Evolutionary conservation across 1,140 invertebrate genomes (phyloP).

Genomic region (Oscheius sp.): DNA sequence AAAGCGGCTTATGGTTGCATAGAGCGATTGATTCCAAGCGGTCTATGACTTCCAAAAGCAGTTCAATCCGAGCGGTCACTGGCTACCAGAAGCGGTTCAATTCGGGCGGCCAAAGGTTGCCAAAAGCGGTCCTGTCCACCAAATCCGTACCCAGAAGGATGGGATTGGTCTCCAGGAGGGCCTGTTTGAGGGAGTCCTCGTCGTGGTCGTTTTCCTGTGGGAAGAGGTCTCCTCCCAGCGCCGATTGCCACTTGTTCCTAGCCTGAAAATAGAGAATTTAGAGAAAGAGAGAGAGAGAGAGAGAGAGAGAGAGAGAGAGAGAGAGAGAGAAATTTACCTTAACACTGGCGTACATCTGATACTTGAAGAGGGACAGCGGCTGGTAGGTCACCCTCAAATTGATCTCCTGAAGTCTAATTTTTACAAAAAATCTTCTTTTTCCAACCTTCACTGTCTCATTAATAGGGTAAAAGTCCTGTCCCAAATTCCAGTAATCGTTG

Average conservation of each 20-base stretch:
- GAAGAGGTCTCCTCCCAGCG: conserved; percentile 67
- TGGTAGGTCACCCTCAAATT: conserved; percentile 29
- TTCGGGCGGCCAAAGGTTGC: too few relatives aligned
- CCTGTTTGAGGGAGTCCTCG: conserved; percentile 91
- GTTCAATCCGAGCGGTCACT: too few relatives aligned
- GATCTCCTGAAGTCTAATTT: conserved; percentile 20
- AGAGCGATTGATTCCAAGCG: too few relatives aligned
- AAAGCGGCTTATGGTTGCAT: too few relatives aligned
- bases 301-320: too few relatives aligned
- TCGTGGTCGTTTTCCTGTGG: conserved; percentile 64
- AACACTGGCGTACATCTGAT: conserved; percentile 61
- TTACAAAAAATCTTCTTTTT: too few relatives aligned
- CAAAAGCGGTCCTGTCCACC: too few relatives aligned
- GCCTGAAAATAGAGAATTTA: too few relatives aligned
- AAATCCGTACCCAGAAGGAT: conserved; percentile 74
- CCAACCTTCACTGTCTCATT: conserved; percentile 34
- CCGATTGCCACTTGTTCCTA: conserved; percentile 63
- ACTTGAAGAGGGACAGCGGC: conserved; percentile 62
- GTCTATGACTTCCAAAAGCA: too few relatives aligned
- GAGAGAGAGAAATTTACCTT: conserved; percentile 52
- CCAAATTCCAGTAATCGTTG: conserved; percentile 98
- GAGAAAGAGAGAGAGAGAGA: too few relatives aligned
- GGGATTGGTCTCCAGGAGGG: conserved; percentile 91
- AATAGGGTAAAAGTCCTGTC: conserved; percentile 82
- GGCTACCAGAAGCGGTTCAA: too few relatives aligned